These are phyloP conservation scores for Miichthys miiuy DNA, from an alignment of 2,797 vertebrate genomes.

Conservation along the genomic window DNA sequence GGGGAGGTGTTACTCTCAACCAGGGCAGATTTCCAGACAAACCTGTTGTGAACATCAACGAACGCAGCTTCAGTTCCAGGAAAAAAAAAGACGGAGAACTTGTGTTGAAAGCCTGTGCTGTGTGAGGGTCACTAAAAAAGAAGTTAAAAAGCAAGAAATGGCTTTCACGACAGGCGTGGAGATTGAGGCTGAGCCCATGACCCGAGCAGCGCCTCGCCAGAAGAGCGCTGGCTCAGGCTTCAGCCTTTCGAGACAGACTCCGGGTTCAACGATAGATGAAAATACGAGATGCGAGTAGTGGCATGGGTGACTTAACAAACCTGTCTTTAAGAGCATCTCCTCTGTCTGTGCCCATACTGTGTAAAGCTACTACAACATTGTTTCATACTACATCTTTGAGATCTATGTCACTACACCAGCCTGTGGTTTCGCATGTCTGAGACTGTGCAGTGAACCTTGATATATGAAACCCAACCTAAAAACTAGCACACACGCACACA, in stretches of 20 bases:
- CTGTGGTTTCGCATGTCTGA: constrained; percentile 4
- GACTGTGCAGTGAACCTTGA: background rate
- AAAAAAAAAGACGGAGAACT: constrained; percentile 9
- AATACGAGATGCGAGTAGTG: constrained; percentile 29
- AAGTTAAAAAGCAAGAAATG: constrained; percentile 16
- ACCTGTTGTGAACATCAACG: background rate
- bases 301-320: constrained; percentile 43
- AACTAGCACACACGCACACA: background rate
- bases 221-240: background rate
- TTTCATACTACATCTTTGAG: constrained; percentile 39
- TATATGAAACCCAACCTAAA: background rate
- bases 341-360: constrained; percentile 12
- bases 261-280: constrained; percentile 22
- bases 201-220: constrained; percentile 15
- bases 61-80: background rate
- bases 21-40: constrained; percentile 14
- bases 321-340: constrained; percentile 45
- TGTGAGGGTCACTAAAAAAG: constrained; percentile 12
- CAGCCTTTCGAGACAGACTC: constrained; percentile 13
- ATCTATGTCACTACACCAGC: constrained; percentile 36
- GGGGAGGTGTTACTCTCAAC: constrained; percentile 11
- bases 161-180: constrained; percentile 21
- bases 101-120: background rate
- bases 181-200: constrained; percentile 32
- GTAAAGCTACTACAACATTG: constrained; percentile 19